Base-by-base conservation (phyloP, 2,888 invertebrate species). In the Drosophila eohydei region DNA sequence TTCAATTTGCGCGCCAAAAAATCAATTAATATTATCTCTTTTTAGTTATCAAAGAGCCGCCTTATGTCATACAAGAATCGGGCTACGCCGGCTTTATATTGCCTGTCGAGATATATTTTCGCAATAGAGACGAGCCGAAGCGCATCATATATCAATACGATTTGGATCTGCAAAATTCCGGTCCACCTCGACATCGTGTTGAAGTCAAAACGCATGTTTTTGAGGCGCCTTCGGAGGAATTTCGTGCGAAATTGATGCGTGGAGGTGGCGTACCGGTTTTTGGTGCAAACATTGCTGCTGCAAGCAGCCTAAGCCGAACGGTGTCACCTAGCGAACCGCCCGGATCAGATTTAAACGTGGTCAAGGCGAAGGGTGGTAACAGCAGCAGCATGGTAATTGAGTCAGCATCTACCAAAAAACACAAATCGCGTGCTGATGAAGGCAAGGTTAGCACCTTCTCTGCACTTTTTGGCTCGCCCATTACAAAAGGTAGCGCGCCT, bases 71-170 rank as follows among this genome's bases (percentile, higher is more conserved):
- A 36, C 96, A 96, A 85, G 98, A 98, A 92, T 97, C 97, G n/a
- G 98, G 99, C 7, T 99, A 99, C 94, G 98, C 98, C 69, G 98
- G 98, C 38, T 99, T 99, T 92, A 94, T 95, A 54, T 94, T 99
- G 69, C 96, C 97, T 0, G 97, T 99, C 88, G 97, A 98, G 91
- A 96, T 99, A 80, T 96, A 97, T 92, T 94, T 97, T 79, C 96
- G 95, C 83, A 98, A 97, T 92, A 96, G 96, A 92, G 97, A 97
- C 92, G 97, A 98, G 91, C 98, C 98, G 11, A 97, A 97, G 92
- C 97, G 96, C 90, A 95, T 97, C 88, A 94, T 94, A 83, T 96
- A 96, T 92, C 94, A 95, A 60, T 99, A 99, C 94, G 98, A 98
- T 93, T 94, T 99, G 77, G 95, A 95, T 88, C 93, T 99, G 69